Base-by-base conservation (phyloP, 2,113 vertebrate genomes). In the Otis tarda region DNA sequence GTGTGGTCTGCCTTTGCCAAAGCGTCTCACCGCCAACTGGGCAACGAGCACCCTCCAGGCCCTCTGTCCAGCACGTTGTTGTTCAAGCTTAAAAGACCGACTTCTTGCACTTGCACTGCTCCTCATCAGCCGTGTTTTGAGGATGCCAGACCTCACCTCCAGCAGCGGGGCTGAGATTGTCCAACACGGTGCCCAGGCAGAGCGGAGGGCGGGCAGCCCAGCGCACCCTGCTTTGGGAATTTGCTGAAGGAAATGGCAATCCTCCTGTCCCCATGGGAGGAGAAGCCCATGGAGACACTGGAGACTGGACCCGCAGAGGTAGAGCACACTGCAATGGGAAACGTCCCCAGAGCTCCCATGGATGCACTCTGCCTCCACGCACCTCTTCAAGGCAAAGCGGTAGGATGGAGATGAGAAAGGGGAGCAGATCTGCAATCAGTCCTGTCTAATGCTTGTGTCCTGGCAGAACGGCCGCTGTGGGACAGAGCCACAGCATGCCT, bases 111-210 rank as follows among this genome's bases (percentile, higher is more conserved):
- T 83, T 49, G 41, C 35, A 5, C 9, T 27, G 21, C 10, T 49
- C 28, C 39, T 35, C 3, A 0, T 69, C 39, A 18, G 33, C 14
- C 20, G 18, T 24, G 18, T 6, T 49, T 23, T 28, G 16, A 13
- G 12, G 4, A 4, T 7, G 17, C 4, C 57, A 27, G 80, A 23
- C 14, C 35, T 22, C 35, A 10, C 12, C 22, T 22, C 21, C 33
- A 45, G 61, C 27, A 27, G 17, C 27, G 23, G 21, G 9, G 43
- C 31, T 49, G 43, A 21, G 47, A 4, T 3, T 10, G 41, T 37
- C 64, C 13, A 10, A n/a, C 30, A 17, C 2, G 1, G 1, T 39
- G 47, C n/a, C n/a, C 4, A 0, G 7, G 49, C 21, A 3, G 8
- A 1, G 1, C 8, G n/a, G 57, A 30, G n/a, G 39, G 23, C 14